A percentile compares a stretch with the other conserved stretches of the same genome.
These are phyloP conservation scores for Notechis scutatus DNA, from an alignment of 2,113 vertebrate species.

Conservation along the genomic window DNA sequence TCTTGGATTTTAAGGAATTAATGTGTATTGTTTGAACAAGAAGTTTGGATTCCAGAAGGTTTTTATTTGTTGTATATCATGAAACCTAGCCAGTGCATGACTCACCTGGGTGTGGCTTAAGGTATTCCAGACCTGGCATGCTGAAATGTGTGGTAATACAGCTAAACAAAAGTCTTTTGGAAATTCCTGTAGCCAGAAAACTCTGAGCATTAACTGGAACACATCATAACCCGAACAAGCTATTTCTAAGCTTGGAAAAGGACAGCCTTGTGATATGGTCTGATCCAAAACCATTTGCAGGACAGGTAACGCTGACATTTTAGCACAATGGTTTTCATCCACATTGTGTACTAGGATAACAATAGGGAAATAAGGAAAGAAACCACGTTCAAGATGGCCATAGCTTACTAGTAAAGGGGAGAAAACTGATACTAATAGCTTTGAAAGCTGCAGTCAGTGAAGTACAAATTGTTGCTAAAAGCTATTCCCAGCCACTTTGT, in stretches of 20 bases:
- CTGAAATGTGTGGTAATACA: conserved; percentile 39
- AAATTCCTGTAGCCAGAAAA: conserved; percentile 33
- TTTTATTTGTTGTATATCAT: neutral
- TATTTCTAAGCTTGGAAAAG: neutral
- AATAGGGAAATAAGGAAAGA: neutral
- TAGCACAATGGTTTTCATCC: neutral
- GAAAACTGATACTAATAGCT: neutral
- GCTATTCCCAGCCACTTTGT: neutral
- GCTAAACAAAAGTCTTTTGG: conserved; percentile 38
- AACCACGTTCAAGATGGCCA: neutral
- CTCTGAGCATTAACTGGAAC: conserved; percentile 41
- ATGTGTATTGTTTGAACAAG: conserved; percentile 42
- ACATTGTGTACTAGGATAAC: neutral
- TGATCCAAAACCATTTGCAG: neutral
- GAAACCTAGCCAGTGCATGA: conserved; percentile 35
- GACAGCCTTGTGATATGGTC: neutral
- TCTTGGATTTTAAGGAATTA: neutral
- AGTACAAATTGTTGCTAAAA: neutral
- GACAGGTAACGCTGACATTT: neutral
- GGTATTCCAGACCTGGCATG: conserved; percentile 42
- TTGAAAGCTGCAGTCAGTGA: neutral
- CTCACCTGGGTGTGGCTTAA: conserved; percentile 49
- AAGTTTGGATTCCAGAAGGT: neutral
- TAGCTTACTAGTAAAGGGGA: neutral
- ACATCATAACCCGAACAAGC: neutral